Evolutionary conservation across 2,797 vertebrate genomes (phyloP).

Genomic region (Peromyscus aztecus): DNA sequence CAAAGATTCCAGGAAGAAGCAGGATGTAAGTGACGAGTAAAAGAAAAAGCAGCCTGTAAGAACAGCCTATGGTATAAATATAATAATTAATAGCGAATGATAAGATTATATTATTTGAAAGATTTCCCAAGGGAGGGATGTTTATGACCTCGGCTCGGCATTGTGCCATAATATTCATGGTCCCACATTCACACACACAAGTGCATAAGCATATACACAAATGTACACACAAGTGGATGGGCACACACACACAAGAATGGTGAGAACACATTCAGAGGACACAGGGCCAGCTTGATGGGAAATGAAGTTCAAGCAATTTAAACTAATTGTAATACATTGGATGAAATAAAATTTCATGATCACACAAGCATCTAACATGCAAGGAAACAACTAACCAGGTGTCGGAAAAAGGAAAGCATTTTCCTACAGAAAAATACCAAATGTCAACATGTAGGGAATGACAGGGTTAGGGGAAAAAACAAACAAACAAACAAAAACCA

Average conservation of each 20-base stretch:
- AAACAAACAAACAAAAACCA: not conserved
- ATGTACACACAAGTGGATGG: not conserved
- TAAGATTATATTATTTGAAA: not conserved
- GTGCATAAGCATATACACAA: not conserved
- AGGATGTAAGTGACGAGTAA: not conserved
- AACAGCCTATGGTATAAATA: not conserved
- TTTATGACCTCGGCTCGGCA: not conserved
- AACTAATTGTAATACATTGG: not conserved
- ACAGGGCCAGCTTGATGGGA: not conserved
- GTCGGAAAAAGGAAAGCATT: not conserved
- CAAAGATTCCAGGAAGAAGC: not conserved
- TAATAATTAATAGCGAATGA: not conserved
- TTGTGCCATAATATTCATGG: not conserved
- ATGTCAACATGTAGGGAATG: not conserved
- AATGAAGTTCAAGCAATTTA: not conserved
- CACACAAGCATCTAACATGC: not conserved
- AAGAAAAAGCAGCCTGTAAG: not conserved
- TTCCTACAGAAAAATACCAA: not conserved
- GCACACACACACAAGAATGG: not conserved
- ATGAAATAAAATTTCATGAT: not conserved
- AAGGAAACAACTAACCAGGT: not conserved
- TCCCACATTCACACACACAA: not conserved
- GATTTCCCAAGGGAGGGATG: not conserved
- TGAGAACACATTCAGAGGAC: not conserved
- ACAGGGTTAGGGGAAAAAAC: not conserved